Base-by-base conservation (phyloP, 2,888 invertebrate genomes). In the Oeneis ivallda region DNA sequence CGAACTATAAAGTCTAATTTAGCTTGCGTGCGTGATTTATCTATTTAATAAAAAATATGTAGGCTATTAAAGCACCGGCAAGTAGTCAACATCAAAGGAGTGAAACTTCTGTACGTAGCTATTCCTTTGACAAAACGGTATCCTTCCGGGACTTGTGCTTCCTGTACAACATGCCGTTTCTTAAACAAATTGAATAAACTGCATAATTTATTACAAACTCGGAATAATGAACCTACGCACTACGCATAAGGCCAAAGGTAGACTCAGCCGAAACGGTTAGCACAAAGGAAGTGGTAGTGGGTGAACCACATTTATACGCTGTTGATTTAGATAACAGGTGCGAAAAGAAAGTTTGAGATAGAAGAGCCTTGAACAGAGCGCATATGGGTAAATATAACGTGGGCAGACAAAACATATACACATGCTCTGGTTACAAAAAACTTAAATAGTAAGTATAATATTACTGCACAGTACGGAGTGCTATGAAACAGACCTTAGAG, bases 261-360 rank as follows among this genome's bases (percentile, higher is more conserved):
- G 17, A 37, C 37, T 15, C 15, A 9, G 10, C 37, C 53, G 15
- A 53, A 53, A 53, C 13, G 37, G 53, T 53, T n/a, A 37, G 37
- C 53, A 37, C 53, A 53, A 53, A 53, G 15, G 15, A 34, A 53
- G n/a, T 17, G 15, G 41, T 13, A 39, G 56, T 56, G 56, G 56
- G 56, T 19, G 56, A 6, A 56, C 17, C 41, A 56, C 56, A 56
- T n/a, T n/a, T n/a, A n/a, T 39, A 41, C 19, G 39, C 13, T 17
- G 41, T 56, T 56, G 17, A 41, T 56, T 39, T 26, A 13, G 41
- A 41, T 39, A 17, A 41, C 56, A 56, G 56, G 41, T 56, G 41
- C 56, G 19, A 56, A 56, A 56, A 39, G 56, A 56, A 56, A 56
- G 56, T 41, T 19, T 11, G 39, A 13, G 41, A 39, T 41, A n/a